phyloP scores from a whole-genome alignment of 2,888 invertebrate species.

The Liposcelis brunnea region DNA sequence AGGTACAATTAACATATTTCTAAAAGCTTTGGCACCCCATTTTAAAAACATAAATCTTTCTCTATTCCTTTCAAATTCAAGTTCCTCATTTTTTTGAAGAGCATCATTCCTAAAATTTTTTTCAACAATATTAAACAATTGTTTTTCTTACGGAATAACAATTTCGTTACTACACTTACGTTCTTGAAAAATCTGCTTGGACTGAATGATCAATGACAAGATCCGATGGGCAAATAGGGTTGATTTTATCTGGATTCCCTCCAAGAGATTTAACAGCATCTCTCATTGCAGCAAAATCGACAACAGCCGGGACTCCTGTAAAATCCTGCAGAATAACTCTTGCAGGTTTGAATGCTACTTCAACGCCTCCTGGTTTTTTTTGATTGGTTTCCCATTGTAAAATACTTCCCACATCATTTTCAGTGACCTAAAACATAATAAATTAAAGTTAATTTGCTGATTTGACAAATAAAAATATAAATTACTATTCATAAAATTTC shows the following conservation, averaged over 20 bases:
- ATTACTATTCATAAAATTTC: neutral
- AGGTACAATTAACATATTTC: conserved; percentile 93
- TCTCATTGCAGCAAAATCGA: conserved; percentile 97
- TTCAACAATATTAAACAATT: conserved; percentile 11
- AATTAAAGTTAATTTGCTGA: neutral
- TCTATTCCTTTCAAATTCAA: conserved; percentile 89
- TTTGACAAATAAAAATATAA: neutral
- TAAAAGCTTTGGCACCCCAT: conserved; percentile 94
- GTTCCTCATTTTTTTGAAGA: conserved; percentile 74
- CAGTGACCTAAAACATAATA: conserved; percentile 32
- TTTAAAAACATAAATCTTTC: conserved; percentile 93
- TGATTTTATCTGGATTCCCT: conserved; percentile 83
- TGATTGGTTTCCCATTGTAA: conserved; percentile 75
- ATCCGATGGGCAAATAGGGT: conserved; percentile 94
- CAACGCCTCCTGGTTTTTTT: conserved; percentile 47
- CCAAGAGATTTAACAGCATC: conserved; percentile 78
- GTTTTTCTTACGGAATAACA: too few species aligned
- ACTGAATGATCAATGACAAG: conserved; percentile 97
- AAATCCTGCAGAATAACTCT: conserved; percentile 90
- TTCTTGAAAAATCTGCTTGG: conserved; percentile 81
- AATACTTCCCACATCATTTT: conserved; percentile 74
- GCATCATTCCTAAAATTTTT: conserved; percentile 70
- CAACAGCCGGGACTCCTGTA: conserved; percentile 95
- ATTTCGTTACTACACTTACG: conserved; percentile 31
- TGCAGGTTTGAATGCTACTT: conserved; percentile 92